Evolutionary conservation across 2,797 vertebrate genomes (phyloP), one percentile per base, ranked within the genome.

Genomic region (Melanotaenia parkinsoni): DNA sequence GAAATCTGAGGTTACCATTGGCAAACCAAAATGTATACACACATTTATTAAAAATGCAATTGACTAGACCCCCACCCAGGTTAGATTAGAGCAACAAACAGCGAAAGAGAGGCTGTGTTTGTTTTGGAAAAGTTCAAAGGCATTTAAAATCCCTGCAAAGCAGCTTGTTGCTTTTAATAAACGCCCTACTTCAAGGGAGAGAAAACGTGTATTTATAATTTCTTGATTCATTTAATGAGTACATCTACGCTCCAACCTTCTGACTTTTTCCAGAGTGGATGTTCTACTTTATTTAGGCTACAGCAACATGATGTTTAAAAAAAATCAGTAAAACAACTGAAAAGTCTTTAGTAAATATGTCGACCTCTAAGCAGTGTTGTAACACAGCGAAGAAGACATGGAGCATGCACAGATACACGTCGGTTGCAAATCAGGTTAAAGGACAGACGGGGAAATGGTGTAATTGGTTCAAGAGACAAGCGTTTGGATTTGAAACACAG

Each of bases 71-170:
- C 79, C 63, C 54, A 84, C 68, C 58, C 63, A 71, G 50, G 61
- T 63, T 70, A 66, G 62, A 82, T 84, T 81, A 83, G 61, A 74
- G 63, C 56, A 71, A 58, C 40, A 57, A 40, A 38, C 53, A 71
- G 53, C 5, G 1, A 74, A 33, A 56, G 2, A 38, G 14, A 76
- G 22, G 37, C 32, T 58, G 35, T 53, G 58, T 54, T 83, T 83
- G 76, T 76, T 80, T 74, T 24, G 18, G 33, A 59, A 64, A 72
- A 63, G 60, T 74, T 86, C 67, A 84, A 82, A 80, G 69, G 57
- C 28, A 11, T 26, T 30, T 14, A 26, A 74, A 80, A 74, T 70
- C 56, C 47, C 63, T 61, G 20, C 59, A 72, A 66, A 84, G 68
- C 40, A 30, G 20, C 38, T 37, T 20, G 38, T 59, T 40, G 66